phyloP scores from a whole-genome alignment of 53 echinoderm and acorn worm species.

The Paracentrotus lividus region DNA sequence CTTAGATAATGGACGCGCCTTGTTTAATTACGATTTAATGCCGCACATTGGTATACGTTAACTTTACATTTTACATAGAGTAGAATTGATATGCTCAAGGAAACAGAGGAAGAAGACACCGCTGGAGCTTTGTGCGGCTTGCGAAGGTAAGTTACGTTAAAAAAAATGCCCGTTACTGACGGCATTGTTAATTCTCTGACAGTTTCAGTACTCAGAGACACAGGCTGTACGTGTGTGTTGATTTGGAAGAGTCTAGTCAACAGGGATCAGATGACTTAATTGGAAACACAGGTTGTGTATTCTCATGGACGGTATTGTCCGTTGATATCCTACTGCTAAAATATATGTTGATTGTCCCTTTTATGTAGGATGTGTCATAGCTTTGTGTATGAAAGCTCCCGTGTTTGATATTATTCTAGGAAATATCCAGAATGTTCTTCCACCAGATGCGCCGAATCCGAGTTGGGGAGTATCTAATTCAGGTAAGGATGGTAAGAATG shows the following conservation, averaged over 20 bases:
- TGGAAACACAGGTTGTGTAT: constrained; percentile 45
- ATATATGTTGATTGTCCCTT: constrained; percentile 58
- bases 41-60: no score
- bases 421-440: constrained; percentile 15
- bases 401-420: constrained; percentile 74
- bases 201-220: no score
- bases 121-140: no score
- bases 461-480: no score
- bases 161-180: no score
- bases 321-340: constrained; percentile 56
- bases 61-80: no score
- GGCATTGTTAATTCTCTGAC: no score
- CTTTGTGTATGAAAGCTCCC: constrained; percentile 63
- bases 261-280: constrained; percentile 66
- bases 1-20: no score
- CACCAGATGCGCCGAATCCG: background rate
- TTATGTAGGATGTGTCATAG: constrained; percentile 54
- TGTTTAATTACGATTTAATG: no score
- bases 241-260: constrained; percentile 32
- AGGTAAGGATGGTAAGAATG: background rate
- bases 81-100: no score
- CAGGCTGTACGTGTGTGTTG: constrained; percentile 58
- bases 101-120: no score
- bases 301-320: constrained; percentile 65
- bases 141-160: no score